Evolutionary conservation across 2,797 vertebrate species (phyloP), one percentile per base, ranked within the genome.

Genomic region (Mus caroli): DNA sequence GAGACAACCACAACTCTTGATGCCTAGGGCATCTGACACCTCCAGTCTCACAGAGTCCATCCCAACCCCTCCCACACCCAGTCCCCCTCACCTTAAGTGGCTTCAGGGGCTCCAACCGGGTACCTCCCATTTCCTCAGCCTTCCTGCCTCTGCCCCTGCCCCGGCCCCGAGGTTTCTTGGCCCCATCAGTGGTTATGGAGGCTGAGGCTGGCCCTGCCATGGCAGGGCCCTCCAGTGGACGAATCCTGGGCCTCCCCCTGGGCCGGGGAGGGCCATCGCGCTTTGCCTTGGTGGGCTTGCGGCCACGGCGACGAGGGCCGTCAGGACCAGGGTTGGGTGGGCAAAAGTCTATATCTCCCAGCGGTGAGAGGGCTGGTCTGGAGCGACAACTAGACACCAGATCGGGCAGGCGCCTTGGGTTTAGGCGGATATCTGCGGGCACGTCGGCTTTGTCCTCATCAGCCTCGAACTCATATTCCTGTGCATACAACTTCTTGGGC

Each of bases 391-490:
- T 99, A 76, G 99, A 99, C 84, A 99, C 99, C 92, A 99, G 98
- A 98, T 99, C 99, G 0, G 99, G 99, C 34, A 99, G 98, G 12
- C 99, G 99, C 31, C 99, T 98, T 73, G 99, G 99, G 97, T 99
- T 99, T 93, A 99, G 98, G 40, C 99, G 98, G 95, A 99, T 99
- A 95, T 99, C 99, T 0, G 99, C 99, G 0, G 99, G 99, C 76
- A 99, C 99, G 0, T 99, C 99, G 0, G 99, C 99, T 92, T 99
- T 99, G 97, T 99, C 99, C 96, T 99, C 99, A 0, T 99, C 99
- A 0, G 99, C 99, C 97, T 99, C 99, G 64, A 99, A 99, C 96
- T 99, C 99, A 2, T 99, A 99, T 90, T 99, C 99, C 98, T 99
- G 99, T n/a, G 99, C 99, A 0, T 99, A 99, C 91, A 99, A 99